Base-by-base conservation (phyloP, 1,140 invertebrate species). In the Araneus ventricosus region DNA sequence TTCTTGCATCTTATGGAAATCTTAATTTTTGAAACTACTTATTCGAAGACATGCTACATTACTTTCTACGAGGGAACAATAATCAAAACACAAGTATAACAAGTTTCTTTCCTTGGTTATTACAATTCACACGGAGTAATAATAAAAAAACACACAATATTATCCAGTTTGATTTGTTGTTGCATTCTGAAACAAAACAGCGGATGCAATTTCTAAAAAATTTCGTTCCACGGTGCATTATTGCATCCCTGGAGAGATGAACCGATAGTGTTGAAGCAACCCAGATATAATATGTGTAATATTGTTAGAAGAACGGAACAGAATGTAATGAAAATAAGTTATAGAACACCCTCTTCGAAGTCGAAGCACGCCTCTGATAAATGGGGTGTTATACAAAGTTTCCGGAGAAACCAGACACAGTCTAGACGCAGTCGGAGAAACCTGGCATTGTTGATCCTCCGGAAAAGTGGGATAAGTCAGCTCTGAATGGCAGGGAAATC, bases 251-350 rank as follows among this genome's bases (percentile, higher is more conserved):
- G 14, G 17, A 5, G 27, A 14, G 27, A 75, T 2, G 30, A 27
- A 20, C 30, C 27, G 27, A 75, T 75, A 17, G 67, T 34, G 67
- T 75, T 75, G 67, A 75, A 75, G 34, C 67, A 30, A 10, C 30
- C 20, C 67, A 34, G 67, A 75, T 75, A 75, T 75, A 75, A 75
- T 75, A 30, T 67, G n/a, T 67, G 24, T 75, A 75, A 75, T 75
- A 75, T 34, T 30, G 17, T 75, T 75, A 67, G 10, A n/a, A n/a
- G n/a, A 27, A 27, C 24, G 27, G 27, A 75, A 37, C 30, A 17
- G 30, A 75, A 75, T 75, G 67, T 75, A 75, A 75, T 75, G 30
- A 75, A 75, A 75, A 30, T 75, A 75, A 8, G 8, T 34, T 34
- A 75, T 75, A 75, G 30, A 75, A 75, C 27, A 20, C 67, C 67